These are phyloP conservation scores for Dastarcus helophoroides DNA, from an alignment of 2,888 invertebrate genomes.

Conservation along the genomic window DNA sequence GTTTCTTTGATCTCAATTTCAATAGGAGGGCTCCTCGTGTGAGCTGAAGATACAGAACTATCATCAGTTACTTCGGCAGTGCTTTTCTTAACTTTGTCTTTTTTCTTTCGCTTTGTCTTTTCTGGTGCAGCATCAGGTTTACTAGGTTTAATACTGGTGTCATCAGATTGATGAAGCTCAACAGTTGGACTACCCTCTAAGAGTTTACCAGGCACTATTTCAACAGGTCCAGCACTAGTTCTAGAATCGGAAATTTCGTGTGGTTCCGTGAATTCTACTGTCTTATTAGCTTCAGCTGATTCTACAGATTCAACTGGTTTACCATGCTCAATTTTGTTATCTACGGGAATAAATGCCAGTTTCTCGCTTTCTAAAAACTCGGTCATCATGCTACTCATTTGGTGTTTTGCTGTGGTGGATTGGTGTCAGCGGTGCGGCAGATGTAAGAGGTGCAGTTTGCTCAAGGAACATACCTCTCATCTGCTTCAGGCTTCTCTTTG, in stretches of 20 bases:
- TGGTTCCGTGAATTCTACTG: no score
- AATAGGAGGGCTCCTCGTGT: slow-evolving; percentile 12
- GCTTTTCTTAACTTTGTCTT: slow-evolving; percentile 21
- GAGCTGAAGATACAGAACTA: no score
- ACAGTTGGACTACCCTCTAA: no score
- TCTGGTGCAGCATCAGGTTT: slow-evolving; percentile 22
- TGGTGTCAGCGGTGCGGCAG: slow-evolving; percentile 10
- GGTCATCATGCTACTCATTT: slow-evolving; percentile 13
- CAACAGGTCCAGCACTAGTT: slow-evolving; percentile 19
- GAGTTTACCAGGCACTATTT: slow-evolving; percentile 17
- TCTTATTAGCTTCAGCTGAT: no score
- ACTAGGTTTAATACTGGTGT: no score
- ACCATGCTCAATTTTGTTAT: no score
- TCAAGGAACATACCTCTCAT: slow-evolving; percentile 34
- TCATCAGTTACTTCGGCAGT: slow-evolving; percentile 23
- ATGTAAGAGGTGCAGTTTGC: slow-evolving; percentile 22
- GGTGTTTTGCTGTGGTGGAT: slow-evolving; percentile 14
- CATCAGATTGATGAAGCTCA: no score
- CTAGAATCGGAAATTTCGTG: no score
- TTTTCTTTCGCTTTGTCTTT: slow-evolving; percentile 16
- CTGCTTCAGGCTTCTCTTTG: slow-evolving; percentile 24
- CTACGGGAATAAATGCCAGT: slow-evolving; percentile 21
- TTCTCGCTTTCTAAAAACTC: slow-evolving; percentile 24
- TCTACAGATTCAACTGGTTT: no score
- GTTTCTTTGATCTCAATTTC: no score